These are phyloP conservation scores for Lutjanus argentimaculatus DNA, from an alignment of 2,797 vertebrate genomes.

Conservation along the genomic window DNA sequence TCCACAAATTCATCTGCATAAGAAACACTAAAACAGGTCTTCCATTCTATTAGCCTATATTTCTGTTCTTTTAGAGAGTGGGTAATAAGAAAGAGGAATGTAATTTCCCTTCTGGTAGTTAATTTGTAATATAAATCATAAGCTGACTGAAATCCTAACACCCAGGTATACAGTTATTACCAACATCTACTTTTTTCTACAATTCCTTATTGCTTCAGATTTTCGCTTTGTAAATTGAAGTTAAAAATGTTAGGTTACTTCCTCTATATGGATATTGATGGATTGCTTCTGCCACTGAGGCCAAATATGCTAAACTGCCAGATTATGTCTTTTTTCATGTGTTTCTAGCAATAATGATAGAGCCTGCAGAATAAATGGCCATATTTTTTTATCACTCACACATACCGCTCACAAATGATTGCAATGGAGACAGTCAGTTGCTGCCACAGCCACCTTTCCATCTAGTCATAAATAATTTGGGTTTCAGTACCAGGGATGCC, in stretches of 20 bases:
- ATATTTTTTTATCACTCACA: conserved; percentile 4
- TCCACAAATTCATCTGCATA: background rate
- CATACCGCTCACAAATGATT: background rate
- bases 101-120: background rate
- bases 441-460: conserved; percentile 36
- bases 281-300: background rate
- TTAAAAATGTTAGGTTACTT: background rate
- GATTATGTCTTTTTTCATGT: conserved; percentile 7
- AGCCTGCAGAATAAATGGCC: conserved; percentile 3
- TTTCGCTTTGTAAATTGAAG: background rate
- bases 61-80: background rate
- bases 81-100: background rate
- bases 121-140: background rate
- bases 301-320: conserved; percentile 29
- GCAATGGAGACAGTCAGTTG: conserved; percentile 41
- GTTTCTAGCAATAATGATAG: conserved; percentile 18
- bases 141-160: background rate
- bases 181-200: background rate
- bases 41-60: background rate
- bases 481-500: conserved; percentile 59
- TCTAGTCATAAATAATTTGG: conserved; percentile 68
- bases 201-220: too few species aligned
- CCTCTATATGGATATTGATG: background rate
- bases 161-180: background rate
- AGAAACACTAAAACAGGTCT: background rate